Evolutionary conservation across 2,113 vertebrate genomes (phyloP).

Genomic region (Scatophagus argus): DNA sequence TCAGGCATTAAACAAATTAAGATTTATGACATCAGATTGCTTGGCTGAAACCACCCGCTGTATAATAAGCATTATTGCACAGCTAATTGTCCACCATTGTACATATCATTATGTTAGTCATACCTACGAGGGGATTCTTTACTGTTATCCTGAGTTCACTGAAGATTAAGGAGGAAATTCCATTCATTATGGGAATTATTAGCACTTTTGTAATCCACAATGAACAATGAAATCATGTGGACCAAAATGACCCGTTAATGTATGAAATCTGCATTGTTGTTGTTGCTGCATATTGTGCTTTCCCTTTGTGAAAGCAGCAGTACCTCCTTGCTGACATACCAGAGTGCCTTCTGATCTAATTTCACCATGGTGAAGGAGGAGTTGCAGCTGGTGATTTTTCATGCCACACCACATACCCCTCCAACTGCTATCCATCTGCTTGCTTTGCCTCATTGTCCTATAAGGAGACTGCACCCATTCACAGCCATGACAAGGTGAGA

Average conservation of each 20-base stretch:
- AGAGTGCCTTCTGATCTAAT: conserved; percentile 60
- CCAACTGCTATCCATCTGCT: conserved; percentile 57
- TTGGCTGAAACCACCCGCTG: conserved; percentile 56
- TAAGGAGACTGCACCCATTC: conserved; percentile 39
- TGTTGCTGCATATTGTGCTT: conserved; percentile 12
- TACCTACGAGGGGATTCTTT: conserved; percentile 62
- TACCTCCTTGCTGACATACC: conserved; percentile 40
- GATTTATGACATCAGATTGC: conserved; percentile 67
- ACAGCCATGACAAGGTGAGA: conserved; percentile 26
- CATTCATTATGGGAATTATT: conserved; percentile 56
- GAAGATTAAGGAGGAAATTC: conserved; percentile 35
- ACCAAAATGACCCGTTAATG: conserved; percentile 21
- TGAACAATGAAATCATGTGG: conserved; percentile 38
- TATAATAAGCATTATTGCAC: conserved; percentile 66
- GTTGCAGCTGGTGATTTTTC: conserved; percentile 58
- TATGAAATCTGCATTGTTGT: conserved; percentile 26
- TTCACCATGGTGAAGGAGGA: conserved; percentile 57
- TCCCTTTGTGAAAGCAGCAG: conserved; percentile 19
- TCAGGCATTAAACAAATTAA: conserved; percentile 76
- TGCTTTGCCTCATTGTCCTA: conserved; percentile 43
- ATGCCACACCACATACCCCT: conserved; percentile 32
- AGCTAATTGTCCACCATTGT: conserved; percentile 72
- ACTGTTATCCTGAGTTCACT: conserved; percentile 37
- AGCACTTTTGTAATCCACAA: conserved; percentile 34
- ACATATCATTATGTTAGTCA: conserved; percentile 55